Base-by-base conservation (phyloP, 2,797 vertebrate species). In the Dryobates pubescens region DNA sequence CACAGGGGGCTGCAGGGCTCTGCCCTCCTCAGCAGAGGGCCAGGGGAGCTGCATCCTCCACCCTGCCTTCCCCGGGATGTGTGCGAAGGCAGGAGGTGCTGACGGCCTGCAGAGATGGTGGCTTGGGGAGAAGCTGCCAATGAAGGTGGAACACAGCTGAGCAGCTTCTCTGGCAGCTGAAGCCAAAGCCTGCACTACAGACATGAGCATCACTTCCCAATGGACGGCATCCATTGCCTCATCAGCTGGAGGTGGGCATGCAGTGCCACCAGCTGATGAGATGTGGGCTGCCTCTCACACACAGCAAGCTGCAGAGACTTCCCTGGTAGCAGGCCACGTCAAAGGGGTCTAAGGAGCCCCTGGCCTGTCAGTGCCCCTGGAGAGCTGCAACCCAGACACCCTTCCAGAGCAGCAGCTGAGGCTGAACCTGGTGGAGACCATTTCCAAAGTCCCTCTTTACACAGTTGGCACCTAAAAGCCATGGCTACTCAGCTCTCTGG, bases 1-100 rank as follows among this genome's bases (percentile, higher is more conserved):
- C 67, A 2, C 22, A 7, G 14, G 2, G 29, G n/a, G 41, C 70
- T 81, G 70, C 0, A 0, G 53, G 38, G 74, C 32, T 78, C 45
- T 80, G 73, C 62, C 41, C 72, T 49, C 49, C 56, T 13, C 24
- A 38, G 69, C 59, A 32, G 63, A 68, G 38, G 45, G 63, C 23
- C 13, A 29, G 51, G 9, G 62, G 34, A 5, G 10, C 29, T 0
- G 0, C 69, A 82, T 74, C 43, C 61, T 45, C 84, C 70, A 38
- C 36, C 74, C 59, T 29, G 20, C 86, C 88, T 76, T 84, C 57
- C 61, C 69, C 17, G 8, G 10, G 49, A 17, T 3, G 4, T 0
- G 0, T 30, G 24, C 1, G 1, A 79, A 29, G 57, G 72, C 53
- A 75, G 61, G n/a, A 32, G 61, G 54, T 63, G 65, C 36, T 15